Base-by-base conservation (phyloP, 2,888 invertebrate species). In the Celastrina argiolus region DNA sequence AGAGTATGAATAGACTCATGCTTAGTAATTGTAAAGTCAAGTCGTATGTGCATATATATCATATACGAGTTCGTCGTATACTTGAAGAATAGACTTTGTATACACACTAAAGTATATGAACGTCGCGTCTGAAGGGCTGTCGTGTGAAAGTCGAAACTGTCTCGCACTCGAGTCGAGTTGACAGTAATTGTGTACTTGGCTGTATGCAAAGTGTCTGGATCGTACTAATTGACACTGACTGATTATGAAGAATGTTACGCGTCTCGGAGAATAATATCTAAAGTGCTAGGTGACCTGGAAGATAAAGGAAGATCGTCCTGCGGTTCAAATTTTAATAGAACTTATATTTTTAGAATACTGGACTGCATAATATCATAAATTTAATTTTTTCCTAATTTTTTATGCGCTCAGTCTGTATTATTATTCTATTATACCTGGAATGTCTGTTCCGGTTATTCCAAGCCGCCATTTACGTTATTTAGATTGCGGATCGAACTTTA, bases 61-160 rank as follows among this genome's bases (percentile, higher is more conserved):
- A 8, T 45, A 45, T n/a, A n/a, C n/a, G n/a, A n/a, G n/a, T n/a
- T n/a, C n/a, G n/a, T n/a, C n/a, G n/a, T n/a, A 22, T 45, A 18
- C 4, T 14, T 18, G 18, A 45, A 45, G 45, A 45, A 36, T 12
- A 36, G 8, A 36, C 10, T 1, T 12, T 7, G 31, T 31, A 31
- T 36, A 69, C 67, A 69, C 67, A 69, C 42, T 58, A 64, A 65
- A 67, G 64, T 66, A 68, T 61, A 61, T 31, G 14, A 34, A n/a
- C 28, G 51, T 45, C 45, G 8, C 10, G 45, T 51, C 51, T 51
- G 51, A 51, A 51, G 51, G 22, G 51, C 22, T 51, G 22, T 45
- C 26, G 51, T 36, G 36, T 51, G 5, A 26, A 51, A 51, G 51
- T 51, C 22, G 51, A 51, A 51, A 51, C 51, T 51, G 51, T 51